phyloP scores from a whole-genome alignment of 35 echinoderm and acorn worm species.

The Heliocidaris tuberculata region DNA sequence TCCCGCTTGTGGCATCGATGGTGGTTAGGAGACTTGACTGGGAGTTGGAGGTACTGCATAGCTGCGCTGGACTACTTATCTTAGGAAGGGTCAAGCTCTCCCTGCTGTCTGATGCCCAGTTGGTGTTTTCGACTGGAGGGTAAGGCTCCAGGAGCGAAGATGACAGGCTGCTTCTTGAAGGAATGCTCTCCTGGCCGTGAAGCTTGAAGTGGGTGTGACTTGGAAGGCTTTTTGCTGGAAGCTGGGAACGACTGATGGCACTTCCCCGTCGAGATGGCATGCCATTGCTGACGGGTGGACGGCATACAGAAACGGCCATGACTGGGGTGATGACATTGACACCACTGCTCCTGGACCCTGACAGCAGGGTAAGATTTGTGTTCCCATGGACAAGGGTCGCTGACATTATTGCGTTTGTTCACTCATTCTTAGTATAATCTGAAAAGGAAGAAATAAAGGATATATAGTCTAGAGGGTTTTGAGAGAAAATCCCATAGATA shows the following conservation, averaged over 20 bases:
- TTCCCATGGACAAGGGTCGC: constrained; percentile 36
- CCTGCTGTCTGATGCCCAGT: not conserved
- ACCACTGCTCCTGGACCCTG: not conserved
- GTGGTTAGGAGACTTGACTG: not conserved
- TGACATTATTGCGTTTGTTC: constrained; percentile 7
- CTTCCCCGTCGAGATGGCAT: constrained; percentile 14
- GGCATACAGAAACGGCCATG: constrained; percentile 30
- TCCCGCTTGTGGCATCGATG: not conserved
- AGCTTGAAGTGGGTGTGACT: not conserved
- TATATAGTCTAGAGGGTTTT: too few relatives aligned
- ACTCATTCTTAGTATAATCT: not conserved
- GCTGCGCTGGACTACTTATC: not conserved
- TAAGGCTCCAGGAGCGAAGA: constrained; percentile 12
- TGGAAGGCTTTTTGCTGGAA: constrained; percentile 3
- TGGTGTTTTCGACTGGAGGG: not conserved
- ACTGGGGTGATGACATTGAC: constrained; percentile 16
- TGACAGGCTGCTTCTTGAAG: not conserved
- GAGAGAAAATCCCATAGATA: too few relatives aligned
- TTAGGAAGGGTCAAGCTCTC: constrained; percentile 5
- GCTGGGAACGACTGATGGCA: not conserved
- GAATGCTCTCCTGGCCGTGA: not conserved
- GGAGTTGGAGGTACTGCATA: not conserved
- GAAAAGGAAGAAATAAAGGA: too few relatives aligned
- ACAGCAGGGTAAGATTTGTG: not conserved
- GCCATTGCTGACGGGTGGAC: constrained; percentile 4